Evolutionary conservation across 2,888 invertebrate species (phyloP), one percentile per base, ranked within the genome.

Genomic region (Parelbella ahira): DNA sequence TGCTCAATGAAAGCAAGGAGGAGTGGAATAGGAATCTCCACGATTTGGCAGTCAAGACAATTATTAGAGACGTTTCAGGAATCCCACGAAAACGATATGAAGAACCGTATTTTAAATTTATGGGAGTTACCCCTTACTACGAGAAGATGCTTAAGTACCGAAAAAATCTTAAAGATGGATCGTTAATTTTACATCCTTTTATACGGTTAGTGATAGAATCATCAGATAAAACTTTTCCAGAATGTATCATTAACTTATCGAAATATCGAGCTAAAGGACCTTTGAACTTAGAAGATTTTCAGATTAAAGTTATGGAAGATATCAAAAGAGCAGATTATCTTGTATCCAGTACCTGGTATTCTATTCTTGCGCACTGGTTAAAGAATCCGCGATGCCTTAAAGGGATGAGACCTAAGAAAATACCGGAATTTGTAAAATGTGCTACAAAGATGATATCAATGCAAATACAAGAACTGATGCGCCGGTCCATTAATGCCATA

Each of bases 381-480:
- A 88, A 87, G 58, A 84, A 83, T 50, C 87, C 88, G 2, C 68
- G 83, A 48, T 86, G 87, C 48, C 53, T 88, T 4, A 74, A 60
- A 62, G 78, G 76, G 8, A 76, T 88, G 78, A 67, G 63, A 6
- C 55, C 59, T 1, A 86, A 75, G 45, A 74, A 62, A 49, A 63
- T 82, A 47, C 67, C 80, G 0, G 63, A 66, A 8, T 86, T 88
- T 56, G 69, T 88, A 2, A 73, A 55, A 51, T 86, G 84, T 54
- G 79, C 86, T 7, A 78, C 78, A 5, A 86, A 73, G 65, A 80
- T 82, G 60, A 86, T 88, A 58, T 78, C 84, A 1, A 81, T 88
- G 56, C 90, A 92, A 68, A 89, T 94, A 53, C 90, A 92, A 53
- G 90, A 91, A 55, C 61, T 92, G 18, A 91, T 94, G 83, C 89